A percentile compares a stretch with the other conserved stretches of the same genome.
Conservation (phyloP, 2,888 invertebrate species). For the Callimorpha dominula region DNA sequence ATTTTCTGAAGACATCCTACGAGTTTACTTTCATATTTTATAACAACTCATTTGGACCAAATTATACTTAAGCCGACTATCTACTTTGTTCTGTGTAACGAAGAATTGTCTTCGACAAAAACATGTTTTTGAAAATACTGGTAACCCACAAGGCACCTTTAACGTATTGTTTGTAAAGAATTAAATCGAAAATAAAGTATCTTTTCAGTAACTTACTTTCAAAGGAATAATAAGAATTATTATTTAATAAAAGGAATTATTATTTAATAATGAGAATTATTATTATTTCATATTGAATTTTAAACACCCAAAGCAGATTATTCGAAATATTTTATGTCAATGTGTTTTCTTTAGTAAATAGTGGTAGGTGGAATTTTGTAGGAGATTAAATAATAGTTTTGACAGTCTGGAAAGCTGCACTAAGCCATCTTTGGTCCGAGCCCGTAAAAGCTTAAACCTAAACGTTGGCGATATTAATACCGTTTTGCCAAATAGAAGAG, state of each 20-base stretch:
- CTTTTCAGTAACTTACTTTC: background rate
- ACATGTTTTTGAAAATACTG: too few species aligned
- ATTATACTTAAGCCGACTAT: slow-evolving; percentile 32
- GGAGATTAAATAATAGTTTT: slow-evolving; percentile 33
- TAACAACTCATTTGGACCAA: slow-evolving; percentile 39
- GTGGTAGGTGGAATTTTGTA: background rate
- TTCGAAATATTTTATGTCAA: background rate
- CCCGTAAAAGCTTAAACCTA: slow-evolving; percentile 27
- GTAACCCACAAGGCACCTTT: background rate
- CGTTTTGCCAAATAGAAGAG: slow-evolving; percentile 29
- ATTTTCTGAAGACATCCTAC: slow-evolving; percentile 13
- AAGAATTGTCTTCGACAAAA: background rate
- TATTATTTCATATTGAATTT: background rate
- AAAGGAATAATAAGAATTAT: background rate
- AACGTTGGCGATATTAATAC: slow-evolving; percentile 42
- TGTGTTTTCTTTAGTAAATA: background rate
- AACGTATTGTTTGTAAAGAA: background rate
- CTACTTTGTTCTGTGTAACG: background rate
- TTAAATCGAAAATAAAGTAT: background rate
- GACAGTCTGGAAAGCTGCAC: slow-evolving; percentile 22
- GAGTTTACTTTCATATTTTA: slow-evolving; percentile 34
- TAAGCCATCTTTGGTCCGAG: slow-evolving; percentile 24
- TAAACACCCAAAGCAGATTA: background rate
- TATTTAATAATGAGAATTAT: background rate
- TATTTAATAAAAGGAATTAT: too few species aligned